phyloP scores from a whole-genome alignment of 2,888 invertebrate genomes.

The Ganaspis brasiliensis region DNA sequence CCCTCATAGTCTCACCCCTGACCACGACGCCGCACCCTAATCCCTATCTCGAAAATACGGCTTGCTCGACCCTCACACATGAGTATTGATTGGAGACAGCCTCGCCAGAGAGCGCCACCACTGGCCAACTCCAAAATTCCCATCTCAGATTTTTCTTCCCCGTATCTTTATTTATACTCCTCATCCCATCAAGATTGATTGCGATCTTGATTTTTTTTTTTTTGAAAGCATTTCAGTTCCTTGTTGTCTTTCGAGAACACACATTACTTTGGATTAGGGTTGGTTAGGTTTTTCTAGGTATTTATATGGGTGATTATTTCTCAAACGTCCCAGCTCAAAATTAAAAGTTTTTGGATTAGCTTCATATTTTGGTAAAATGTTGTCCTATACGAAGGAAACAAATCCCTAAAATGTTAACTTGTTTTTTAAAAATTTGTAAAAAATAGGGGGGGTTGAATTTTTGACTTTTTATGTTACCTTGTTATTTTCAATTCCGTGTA shows the following conservation, averaged over 20 bases:
- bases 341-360: too few species aligned
- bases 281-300: constrained; percentile 26
- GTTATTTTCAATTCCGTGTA: too few species aligned
- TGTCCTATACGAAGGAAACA: too few species aligned
- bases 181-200: background rate
- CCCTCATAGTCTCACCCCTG: constrained; percentile 65
- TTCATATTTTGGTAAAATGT: too few species aligned
- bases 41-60: constrained; percentile 77
- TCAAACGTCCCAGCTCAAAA: too few species aligned
- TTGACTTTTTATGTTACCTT: too few species aligned
- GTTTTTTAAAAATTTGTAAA: too few species aligned
- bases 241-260: background rate
- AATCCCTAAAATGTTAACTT: too few species aligned
- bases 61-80: constrained; percentile 63
- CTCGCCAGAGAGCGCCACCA: constrained; percentile 77
- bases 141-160: constrained; percentile 7
- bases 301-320: too few species aligned
- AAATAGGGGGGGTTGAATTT: too few species aligned
- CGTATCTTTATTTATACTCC: background rate
- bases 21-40: constrained; percentile 79
- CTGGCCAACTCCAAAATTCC: constrained; percentile 52
- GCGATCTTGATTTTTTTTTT: background rate
- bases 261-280: constrained; percentile 2
- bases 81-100: constrained; percentile 76
- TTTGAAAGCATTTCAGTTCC: background rate